These are phyloP conservation scores for Drosophila truncata DNA, from an alignment of 1,140 invertebrate genomes.

Conservation along the genomic window DNA sequence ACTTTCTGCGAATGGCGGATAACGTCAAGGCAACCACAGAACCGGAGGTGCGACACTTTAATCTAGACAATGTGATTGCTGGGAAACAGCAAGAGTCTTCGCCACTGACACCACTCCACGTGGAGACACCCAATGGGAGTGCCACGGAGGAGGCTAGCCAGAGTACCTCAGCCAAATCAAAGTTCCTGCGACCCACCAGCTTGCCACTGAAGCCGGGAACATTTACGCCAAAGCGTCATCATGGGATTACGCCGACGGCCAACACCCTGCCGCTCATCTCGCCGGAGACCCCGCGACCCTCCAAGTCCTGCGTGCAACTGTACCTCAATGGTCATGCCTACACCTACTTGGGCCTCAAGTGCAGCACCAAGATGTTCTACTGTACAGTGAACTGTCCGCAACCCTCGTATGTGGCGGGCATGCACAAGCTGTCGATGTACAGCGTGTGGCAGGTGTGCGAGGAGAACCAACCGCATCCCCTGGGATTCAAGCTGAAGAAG, in stretches of 20 bases:
- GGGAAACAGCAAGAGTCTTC: conserved; percentile 5
- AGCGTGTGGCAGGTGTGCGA: conserved; percentile 96
- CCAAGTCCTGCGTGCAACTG: conserved; percentile 94
- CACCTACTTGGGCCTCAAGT: conserved; percentile 95
- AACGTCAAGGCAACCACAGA: conserved; percentile 58
- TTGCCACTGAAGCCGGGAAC: conserved; percentile 93
- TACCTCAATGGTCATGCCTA: conserved; percentile 96
- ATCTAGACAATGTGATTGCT: conserved; percentile 86
- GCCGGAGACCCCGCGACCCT: conserved; percentile 95
- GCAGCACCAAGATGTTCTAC: conserved; percentile 95
- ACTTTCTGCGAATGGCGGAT: conserved; percentile 81
- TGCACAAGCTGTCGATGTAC: conserved; percentile 98
- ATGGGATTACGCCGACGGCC: conserved; percentile 91
- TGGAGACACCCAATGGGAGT: conserved; percentile 26
- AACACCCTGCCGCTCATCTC: conserved; percentile 92
- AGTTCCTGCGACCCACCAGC: conserved; percentile 92
- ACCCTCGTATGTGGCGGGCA: conserved; percentile 96
- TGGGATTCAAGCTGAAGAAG: conserved; percentile 89
- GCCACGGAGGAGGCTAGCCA: not conserved
- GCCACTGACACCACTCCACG: conserved; percentile 4
- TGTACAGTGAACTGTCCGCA: conserved; percentile 97
- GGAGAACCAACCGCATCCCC: conserved; percentile 89
- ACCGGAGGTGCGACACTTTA: conserved; percentile 86
- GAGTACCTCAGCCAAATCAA: conserved; percentile 44
- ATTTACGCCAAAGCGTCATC: conserved; percentile 91